Evolutionary conservation across 2,113 vertebrate species (phyloP).

Genomic region (Quiscalus mexicanus): DNA sequence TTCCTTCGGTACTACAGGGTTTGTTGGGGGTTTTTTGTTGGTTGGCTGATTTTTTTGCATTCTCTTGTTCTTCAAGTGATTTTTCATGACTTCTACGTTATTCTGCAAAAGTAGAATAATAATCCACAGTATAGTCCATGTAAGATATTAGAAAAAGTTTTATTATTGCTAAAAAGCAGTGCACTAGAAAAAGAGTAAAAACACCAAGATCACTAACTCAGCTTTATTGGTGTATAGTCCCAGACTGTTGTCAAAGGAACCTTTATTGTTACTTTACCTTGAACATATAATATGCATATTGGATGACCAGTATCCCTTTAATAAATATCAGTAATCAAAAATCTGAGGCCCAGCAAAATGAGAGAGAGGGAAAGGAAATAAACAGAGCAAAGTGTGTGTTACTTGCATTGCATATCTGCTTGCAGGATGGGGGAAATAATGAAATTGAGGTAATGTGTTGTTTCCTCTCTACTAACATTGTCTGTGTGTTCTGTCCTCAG

Average conservation of each 20-base stretch:
- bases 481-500: not conserved
- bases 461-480: not conserved
- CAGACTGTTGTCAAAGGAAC: not conserved
- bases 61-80: not conserved
- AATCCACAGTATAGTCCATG: not conserved
- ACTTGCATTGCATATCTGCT: not conserved
- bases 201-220: not conserved
- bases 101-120: not conserved
- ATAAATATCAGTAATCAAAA: not conserved
- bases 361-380: not conserved
- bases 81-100: not conserved
- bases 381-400: not conserved
- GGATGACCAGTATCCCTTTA: not conserved
- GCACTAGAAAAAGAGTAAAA: not conserved
- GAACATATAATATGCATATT: not conserved
- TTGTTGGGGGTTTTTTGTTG: rapidly evolving
- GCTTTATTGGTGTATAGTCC: not conserved
- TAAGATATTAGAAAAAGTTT: not conserved
- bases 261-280: not conserved
- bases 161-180: not conserved
- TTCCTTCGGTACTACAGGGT: not conserved
- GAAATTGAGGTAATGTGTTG: not conserved
- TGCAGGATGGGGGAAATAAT: not conserved
- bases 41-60: not conserved
- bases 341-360: not conserved